Evolutionary conservation across 2,888 invertebrate genomes (phyloP), one percentile per base, ranked within the genome.

Genomic region (Nomada ruficornis): DNA sequence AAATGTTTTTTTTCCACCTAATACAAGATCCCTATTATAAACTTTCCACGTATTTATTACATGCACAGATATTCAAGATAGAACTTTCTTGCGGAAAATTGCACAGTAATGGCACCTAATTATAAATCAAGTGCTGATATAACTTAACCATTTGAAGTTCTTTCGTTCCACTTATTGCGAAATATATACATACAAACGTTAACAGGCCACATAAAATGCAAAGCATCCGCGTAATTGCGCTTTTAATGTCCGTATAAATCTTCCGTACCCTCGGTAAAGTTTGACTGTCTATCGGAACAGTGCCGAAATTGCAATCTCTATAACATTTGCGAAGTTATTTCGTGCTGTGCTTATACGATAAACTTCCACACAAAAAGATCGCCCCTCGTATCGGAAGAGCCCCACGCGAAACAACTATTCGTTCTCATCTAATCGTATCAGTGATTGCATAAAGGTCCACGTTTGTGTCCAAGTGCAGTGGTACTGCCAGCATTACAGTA

Each of bases 381-480:
- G 44, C 10, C 70, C 73, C 83, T 55, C 42, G 29, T 36, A 20
- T 42, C 36, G 2, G 36, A 52, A 47, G 50, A n/a, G 18, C 71
- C 68, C 62, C 44, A 59, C 26, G 26, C 57, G 65, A 62, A 63
- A 64, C 60, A 67, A 80, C 76, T 83, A 77, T 83, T 76, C 77
- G 64, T 74, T 70, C 60, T 69, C 74, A 76, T 83, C 75, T 84
- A 84, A 84, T 84, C 83, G 84, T 65, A 80, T 83, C 70, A 77
- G 67, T 18, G 55, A 55, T 47, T 55, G 73, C 62, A 80, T 80
- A 72, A 79, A 79, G 80, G 80, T 54, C 64, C 70, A 36, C 64
- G 70, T 65, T 81, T 81, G 67, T 70, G 57, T 64, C 57, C 71
- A 65, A 60, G 57, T 60, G 64, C 70, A 76, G 20, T 57, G 65